Conservation (phyloP, 1,140 invertebrate genomes). For the Aphis gossypii region DNA sequence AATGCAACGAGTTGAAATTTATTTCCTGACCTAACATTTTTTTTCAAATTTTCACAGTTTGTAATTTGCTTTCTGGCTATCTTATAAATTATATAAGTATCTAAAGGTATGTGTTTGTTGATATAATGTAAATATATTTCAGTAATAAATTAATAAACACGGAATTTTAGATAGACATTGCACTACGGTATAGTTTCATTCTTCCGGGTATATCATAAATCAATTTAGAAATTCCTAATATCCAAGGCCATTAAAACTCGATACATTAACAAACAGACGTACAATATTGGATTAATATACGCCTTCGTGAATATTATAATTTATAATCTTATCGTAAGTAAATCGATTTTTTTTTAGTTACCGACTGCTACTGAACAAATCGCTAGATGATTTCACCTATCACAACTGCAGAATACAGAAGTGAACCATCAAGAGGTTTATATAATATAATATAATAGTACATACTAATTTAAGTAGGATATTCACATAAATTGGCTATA, state of each 20-base stretch:
- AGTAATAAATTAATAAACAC: background rate
- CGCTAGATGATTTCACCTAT: background rate
- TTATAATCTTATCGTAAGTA: background rate
- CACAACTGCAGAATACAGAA: background rate
- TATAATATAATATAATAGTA: too few relatives aligned
- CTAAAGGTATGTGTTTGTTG: background rate
- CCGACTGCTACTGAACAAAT: too few relatives aligned
- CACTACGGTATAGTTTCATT: too few relatives aligned
- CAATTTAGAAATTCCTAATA: slow-evolving; percentile 9
- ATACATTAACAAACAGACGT: background rate
- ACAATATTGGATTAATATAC: background rate
- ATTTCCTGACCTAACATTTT: background rate
- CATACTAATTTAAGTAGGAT: background rate
- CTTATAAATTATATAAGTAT: background rate
- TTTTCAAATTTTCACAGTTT: background rate
- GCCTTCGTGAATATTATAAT: background rate
- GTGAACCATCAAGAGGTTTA: background rate
- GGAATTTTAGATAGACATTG: background rate
- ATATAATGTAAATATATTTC: background rate
- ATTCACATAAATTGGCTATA: background rate
- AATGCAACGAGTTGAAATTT: background rate
- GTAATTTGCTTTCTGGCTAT: background rate
- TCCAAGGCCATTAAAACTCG: background rate
- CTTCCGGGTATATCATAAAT: background rate
- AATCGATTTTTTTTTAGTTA: background rate